phyloP scores from a whole-genome alignment of 1,140 invertebrate genomes.

The Conus ventricosus region DNA sequence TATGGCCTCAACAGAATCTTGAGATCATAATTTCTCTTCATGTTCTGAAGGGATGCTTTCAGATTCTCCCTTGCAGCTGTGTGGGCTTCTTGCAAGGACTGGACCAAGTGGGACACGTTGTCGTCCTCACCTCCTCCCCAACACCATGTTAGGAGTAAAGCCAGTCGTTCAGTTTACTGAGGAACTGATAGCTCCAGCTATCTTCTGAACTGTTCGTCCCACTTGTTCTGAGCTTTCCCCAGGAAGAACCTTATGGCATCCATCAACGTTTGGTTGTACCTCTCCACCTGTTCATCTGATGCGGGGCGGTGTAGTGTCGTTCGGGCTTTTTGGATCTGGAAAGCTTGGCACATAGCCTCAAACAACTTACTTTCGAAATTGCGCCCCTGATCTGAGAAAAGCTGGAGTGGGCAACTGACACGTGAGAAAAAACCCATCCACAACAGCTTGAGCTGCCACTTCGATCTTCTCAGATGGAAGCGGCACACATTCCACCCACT shows the following conservation, averaged over 20 bases:
- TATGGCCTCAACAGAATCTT: not conserved
- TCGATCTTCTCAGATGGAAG: not conserved
- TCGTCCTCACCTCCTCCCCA: slow-evolving; percentile 38
- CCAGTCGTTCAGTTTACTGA: slow-evolving; percentile 35
- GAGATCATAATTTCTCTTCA: slow-evolving; percentile 5
- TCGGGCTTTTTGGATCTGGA: slow-evolving; percentile 41
- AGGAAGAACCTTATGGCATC: slow-evolving; percentile 38
- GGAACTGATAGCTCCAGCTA: slow-evolving; percentile 31
- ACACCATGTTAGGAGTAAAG: slow-evolving; percentile 43
- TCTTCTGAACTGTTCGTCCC: slow-evolving; percentile 42
- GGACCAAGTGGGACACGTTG: not conserved
- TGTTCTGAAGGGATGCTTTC: not conserved
- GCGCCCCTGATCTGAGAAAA: slow-evolving; percentile 12
- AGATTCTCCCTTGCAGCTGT: not conserved
- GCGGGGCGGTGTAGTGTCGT: slow-evolving; percentile 47
- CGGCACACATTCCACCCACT: slow-evolving; percentile 5
- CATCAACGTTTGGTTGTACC: slow-evolving; percentile 38
- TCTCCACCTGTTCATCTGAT: slow-evolving; percentile 49
- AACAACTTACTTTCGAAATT: slow-evolving; percentile 45
- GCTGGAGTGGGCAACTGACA: not conserved
- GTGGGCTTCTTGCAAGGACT: not conserved
- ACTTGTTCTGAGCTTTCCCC: slow-evolving; percentile 19
- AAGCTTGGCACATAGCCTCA: slow-evolving; percentile 20
- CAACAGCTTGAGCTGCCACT: not conserved
- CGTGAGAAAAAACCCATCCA: not conserved